Evolutionary conservation across 2,113 vertebrate species (phyloP).

Genomic region (Colaptes auratus): DNA sequence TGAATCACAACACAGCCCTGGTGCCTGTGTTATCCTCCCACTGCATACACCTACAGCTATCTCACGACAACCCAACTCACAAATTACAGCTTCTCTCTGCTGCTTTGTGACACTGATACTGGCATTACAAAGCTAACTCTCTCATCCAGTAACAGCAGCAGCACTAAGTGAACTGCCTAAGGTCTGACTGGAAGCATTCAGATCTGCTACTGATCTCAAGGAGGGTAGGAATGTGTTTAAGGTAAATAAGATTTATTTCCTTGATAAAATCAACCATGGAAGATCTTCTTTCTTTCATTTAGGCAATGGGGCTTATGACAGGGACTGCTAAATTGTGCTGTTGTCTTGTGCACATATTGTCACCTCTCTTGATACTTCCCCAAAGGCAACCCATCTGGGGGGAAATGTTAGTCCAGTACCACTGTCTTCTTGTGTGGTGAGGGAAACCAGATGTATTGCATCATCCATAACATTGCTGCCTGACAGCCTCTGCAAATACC

Average conservation of each 20-base stretch:
- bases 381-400: background rate
- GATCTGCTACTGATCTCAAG: background rate
- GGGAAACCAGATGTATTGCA: slow-evolving; percentile 27
- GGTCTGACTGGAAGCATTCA: background rate
- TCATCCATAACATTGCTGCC: slow-evolving; percentile 25
- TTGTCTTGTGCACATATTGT: background rate
- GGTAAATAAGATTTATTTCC: background rate
- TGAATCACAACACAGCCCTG: slow-evolving; percentile 49
- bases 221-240: background rate
- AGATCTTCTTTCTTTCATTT: background rate
- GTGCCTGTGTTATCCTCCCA: slow-evolving; percentile 22
- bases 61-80: slow-evolving; percentile 3
- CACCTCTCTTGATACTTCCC: slow-evolving; percentile 3
- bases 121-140: background rate
- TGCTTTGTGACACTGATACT: slow-evolving; percentile 12
- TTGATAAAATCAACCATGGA: background rate
- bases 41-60: slow-evolving; percentile 32
- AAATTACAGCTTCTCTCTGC: slow-evolving; percentile 43
- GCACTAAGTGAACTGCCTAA: background rate
- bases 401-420: background rate
- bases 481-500: slow-evolving; percentile 41
- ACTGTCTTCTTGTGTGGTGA: background rate
- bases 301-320: background rate
- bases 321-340: background rate
- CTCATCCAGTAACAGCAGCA: background rate